Base-by-base conservation (phyloP, 1,140 invertebrate species). In the Brachionus angularis region DNA sequence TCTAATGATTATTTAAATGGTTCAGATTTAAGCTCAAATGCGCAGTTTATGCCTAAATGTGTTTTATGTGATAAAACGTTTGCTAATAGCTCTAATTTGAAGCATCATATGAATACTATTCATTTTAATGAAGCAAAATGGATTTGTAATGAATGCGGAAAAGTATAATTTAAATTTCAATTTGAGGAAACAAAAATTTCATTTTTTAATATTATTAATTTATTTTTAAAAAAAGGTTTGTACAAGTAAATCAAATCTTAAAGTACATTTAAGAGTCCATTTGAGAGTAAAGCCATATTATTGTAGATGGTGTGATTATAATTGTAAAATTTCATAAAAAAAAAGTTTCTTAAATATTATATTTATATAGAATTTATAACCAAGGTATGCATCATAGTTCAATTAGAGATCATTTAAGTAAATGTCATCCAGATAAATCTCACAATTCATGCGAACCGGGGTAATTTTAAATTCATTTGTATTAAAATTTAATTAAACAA, bases 91-190 rank as follows among this genome's bases (percentile, higher is more conserved):
- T 71, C 67, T 29, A 71, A 71, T 55, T 27, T 71, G 0, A 71
- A 71, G 21, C 67, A 71, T 55, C 67, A 71, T 16, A 71, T 71
- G 49, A 53, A 44, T 12, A 71, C 67, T 10, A 71, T 71, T 39
- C 67, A 71, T 55, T 71, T 52, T 21, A 52, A 52, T 18, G 49
- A 71, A 36, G 49, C 46, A 16, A 50, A 71, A 71, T 71, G 67
- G 67, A 42, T 52, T 29, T 71, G 67, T 33, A 71, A 50, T 39
- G 46, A 71, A 52, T 71, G 67, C 29, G 67, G 67, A 42, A 71
- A 71, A 46, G 67, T 71, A 52, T n/a, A n/a, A n/a, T n/a, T n/a
- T n/a, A n/a, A n/a, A n/a, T n/a, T n/a, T n/a, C 14, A 8, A 7
- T 39, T 39, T n/a, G n/a, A n/a, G n/a, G n/a, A n/a, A n/a, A n/a